Conservation (phyloP, 2,888 invertebrate species). For the Dicyrtoma fusca region DNA sequence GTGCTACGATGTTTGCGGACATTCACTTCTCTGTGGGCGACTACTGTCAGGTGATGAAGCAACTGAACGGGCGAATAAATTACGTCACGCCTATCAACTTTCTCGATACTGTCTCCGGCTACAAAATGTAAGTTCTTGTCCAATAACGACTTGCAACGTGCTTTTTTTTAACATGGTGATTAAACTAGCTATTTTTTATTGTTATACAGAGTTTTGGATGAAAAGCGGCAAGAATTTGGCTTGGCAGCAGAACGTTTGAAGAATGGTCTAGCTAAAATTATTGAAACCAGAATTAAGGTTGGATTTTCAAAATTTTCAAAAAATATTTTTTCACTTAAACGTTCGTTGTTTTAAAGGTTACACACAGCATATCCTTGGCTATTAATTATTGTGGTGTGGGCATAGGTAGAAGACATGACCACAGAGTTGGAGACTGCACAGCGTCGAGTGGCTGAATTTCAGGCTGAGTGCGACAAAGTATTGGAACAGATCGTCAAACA, state of each 20-base stretch:
- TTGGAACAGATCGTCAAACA: conserved; percentile 79
- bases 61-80: conserved; percentile 77
- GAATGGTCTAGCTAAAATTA: conserved; percentile 82
- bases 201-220: conserved; percentile 68
- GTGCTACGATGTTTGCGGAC: conserved; percentile 76
- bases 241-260: conserved; percentile 76
- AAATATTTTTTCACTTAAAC: no score
- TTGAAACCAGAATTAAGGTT: conserved; percentile 82
- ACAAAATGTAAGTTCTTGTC: conserved; percentile 69
- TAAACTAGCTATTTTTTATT: not conserved
- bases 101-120: conserved; percentile 80
- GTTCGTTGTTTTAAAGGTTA: no score
- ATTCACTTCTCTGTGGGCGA: conserved; percentile 81
- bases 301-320: no score
- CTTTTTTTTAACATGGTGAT: not conserved
- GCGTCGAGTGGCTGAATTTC: conserved; percentile 69
- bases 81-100: conserved; percentile 90
- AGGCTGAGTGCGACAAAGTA: conserved; percentile 82
- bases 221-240: conserved; percentile 73
- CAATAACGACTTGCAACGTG: not conserved
- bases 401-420: conserved; percentile 38
- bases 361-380: no score
- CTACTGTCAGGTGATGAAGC: conserved; percentile 72
- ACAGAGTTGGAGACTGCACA: conserved; percentile 70
- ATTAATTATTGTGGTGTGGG: not conserved